Conservation (phyloP, 2,113 vertebrate genomes). For the Tamias sibiricus region DNA sequence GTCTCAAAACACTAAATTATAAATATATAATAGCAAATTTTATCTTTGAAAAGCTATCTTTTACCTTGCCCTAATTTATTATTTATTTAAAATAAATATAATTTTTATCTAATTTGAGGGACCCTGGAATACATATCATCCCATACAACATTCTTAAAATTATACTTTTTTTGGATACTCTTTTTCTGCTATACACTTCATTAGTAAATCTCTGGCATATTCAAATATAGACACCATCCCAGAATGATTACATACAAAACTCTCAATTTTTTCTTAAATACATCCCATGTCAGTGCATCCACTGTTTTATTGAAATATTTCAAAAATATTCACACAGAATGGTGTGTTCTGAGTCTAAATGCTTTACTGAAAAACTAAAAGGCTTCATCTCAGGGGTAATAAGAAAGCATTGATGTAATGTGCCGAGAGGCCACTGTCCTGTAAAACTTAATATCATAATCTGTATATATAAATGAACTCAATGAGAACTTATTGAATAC, state of each 20-base stretch:
- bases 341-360: conserved; percentile 34
- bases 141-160: background rate
- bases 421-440: background rate
- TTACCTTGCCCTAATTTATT: background rate
- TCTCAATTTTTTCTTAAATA: conserved; percentile 12
- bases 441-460: background rate
- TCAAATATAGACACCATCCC: background rate
- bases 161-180: background rate
- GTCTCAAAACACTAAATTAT: background rate
- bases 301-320: conserved; percentile 63
- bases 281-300: background rate
- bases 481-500: conserved; percentile 21
- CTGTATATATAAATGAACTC: background rate
- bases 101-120: background rate
- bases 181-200: background rate
- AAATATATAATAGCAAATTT: background rate
- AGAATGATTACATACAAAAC: background rate
- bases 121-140: background rate
- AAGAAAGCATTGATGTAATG: background rate
- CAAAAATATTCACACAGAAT: background rate
- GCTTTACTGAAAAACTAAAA: conserved; percentile 21
- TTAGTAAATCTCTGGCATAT: conserved; percentile 14
- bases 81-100: background rate
- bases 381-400: background rate
- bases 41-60: background rate